Percentiles rank a stretch among this genome's conserved stretches.
phyloP scores from a whole-genome alignment of 2,113 vertebrate species.

The Sula dactylatra region DNA sequence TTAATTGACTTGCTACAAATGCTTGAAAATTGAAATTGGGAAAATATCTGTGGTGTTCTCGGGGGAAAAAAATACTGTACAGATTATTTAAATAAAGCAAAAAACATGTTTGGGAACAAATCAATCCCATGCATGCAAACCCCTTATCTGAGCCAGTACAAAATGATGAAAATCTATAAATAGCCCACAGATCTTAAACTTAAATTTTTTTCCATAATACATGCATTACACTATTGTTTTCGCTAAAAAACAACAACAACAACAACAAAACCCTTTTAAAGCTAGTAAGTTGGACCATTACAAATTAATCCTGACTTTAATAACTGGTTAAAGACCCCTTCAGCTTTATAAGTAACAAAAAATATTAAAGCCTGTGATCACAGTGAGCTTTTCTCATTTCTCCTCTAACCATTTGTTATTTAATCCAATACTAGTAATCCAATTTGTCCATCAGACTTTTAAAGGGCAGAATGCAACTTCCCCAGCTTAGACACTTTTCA shows the following conservation, averaged over 20 bases:
- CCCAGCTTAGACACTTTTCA: slow-evolving; percentile 89
- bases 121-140: slow-evolving; percentile 28
- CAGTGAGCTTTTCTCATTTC: slow-evolving; percentile 92
- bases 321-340: slow-evolving; percentile 95
- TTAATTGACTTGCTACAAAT: not conserved
- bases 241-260: slow-evolving; percentile 45
- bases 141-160: slow-evolving; percentile 55
- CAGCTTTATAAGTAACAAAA: slow-evolving; percentile 85
- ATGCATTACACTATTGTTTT: slow-evolving; percentile 72
- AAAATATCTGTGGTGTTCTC: not conserved
- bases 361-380: slow-evolving; percentile 91
- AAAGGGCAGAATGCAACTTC: slow-evolving; percentile 90
- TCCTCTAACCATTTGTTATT: slow-evolving; percentile 94
- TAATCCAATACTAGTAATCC: slow-evolving; percentile 99
- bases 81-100: slow-evolving; percentile 64
- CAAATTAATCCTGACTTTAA: slow-evolving; percentile 99
- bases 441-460: slow-evolving; percentile 98
- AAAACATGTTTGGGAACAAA: slow-evolving; percentile 49
- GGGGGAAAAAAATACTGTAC: not conserved
- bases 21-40: slow-evolving; percentile 21
- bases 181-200: slow-evolving; percentile 54
- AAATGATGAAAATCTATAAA: slow-evolving; percentile 61
- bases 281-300: slow-evolving; percentile 91
- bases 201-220: slow-evolving; percentile 39
- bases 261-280: slow-evolving; percentile 83